Base-by-base conservation (phyloP, 2,113 vertebrate species). In the Oxyura jamaicensis region DNA sequence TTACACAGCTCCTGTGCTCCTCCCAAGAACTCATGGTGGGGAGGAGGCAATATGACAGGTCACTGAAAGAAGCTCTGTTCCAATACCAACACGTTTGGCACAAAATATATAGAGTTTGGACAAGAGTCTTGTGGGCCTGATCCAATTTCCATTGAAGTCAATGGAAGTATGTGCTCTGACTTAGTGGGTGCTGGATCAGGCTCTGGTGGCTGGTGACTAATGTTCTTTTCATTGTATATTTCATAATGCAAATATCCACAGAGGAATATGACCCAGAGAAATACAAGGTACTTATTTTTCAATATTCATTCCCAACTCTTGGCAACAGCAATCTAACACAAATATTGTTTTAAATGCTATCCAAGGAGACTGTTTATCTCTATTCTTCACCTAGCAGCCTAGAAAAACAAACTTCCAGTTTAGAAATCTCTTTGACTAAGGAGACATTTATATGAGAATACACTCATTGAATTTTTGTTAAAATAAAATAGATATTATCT, bases 331-430 rank as follows among this genome's bases (percentile, higher is more conserved):
- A 21, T 62, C 72, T 94, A 82, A 92, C 62, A 91, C 56, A 96
- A 95, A 92, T 86, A 91, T 16, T 93, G 26, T 21, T 89, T 84
- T 36, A 95, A 83, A 60, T 65, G 52, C 62, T 89, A 14, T 89
- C 88, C 93, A 94, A 87, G 44, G 41, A 93, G 36, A 13, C 75
- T 91, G 69, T 96, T 96, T 95, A 82, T 93, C 65, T 88, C 42
- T 77, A 41, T 84, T 83, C 48, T 86, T 95, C 81, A 92, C 86
- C 69, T 86, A 88, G 44, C 52, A 94, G 88, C 68, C 76, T 86
- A 94, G 35, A 83, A 93, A 96, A 95, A 87, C 78, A 93, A 83
- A 60, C 56, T 80, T 83, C 26, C 39, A 78, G 29, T 91, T 91
- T 72, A 93, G 52, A 90, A 81, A 91, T 68, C 69, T 89, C 5